These are phyloP conservation scores for Drosophila tropicalis DNA, from an alignment of 1,140 invertebrate genomes.

Conservation along the genomic window DNA sequence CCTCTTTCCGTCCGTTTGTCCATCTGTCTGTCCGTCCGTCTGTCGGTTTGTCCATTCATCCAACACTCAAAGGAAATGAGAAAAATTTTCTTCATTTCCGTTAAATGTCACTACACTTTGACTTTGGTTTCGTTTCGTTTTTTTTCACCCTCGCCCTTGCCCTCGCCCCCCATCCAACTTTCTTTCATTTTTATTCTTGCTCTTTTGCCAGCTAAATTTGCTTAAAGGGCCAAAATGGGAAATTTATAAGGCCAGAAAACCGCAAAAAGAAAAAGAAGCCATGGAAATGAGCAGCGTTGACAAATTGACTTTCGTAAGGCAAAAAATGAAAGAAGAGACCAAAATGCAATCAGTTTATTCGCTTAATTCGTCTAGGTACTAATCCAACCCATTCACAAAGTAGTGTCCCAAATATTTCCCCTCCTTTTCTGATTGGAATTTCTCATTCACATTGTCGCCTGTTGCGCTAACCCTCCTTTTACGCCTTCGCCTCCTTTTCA, in stretches of 20 bases:
- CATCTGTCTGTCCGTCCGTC: constrained; percentile 14
- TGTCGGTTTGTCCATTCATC: constrained; percentile 3
- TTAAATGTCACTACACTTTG: constrained; percentile 36
- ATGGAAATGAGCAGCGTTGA: background rate
- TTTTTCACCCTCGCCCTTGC: background rate
- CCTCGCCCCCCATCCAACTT: background rate
- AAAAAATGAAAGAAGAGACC: background rate
- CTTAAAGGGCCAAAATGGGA: constrained; percentile 1
- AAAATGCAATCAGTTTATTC: background rate
- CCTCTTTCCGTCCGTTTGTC: constrained; percentile 35
- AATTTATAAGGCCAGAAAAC: background rate
- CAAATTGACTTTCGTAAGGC: background rate
- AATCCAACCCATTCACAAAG: constrained; percentile 4
- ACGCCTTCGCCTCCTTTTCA: too few relatives aligned
- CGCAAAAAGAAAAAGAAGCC: background rate
- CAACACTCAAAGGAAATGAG: constrained; percentile 71
- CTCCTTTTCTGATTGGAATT: background rate
- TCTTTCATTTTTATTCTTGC: background rate
- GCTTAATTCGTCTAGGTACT: constrained; percentile 3
- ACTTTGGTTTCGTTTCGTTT: background rate
- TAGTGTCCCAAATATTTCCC: background rate
- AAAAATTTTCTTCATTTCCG: constrained; percentile 79
- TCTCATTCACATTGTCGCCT: background rate
- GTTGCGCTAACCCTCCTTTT: background rate
- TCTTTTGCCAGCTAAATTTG: constrained; percentile 3